Conservation (phyloP, 1,140 invertebrate species). For the Arion vulgaris region DNA sequence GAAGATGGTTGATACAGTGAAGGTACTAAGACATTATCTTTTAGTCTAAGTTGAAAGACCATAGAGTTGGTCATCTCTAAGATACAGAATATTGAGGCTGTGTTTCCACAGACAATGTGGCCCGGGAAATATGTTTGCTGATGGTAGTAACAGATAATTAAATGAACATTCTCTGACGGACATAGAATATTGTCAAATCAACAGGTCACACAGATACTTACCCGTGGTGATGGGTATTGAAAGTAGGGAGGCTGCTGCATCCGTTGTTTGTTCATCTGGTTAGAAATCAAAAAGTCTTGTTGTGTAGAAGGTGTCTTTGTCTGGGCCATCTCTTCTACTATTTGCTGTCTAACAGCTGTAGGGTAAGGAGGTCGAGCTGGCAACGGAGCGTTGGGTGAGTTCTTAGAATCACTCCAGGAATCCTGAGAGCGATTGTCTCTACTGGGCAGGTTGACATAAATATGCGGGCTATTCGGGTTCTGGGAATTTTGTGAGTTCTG, state of each 20-base stretch:
- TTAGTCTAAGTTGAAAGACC: no score
- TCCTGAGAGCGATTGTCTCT: conserved; percentile 22
- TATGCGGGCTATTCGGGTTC: conserved; percentile 40
- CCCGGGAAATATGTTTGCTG: no score
- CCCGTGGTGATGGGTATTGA: conserved; percentile 59
- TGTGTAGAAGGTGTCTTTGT: conserved; percentile 58
- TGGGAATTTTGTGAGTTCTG: background rate
- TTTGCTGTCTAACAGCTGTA: conserved; percentile 51
- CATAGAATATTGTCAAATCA: no score
- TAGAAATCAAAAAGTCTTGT: conserved; percentile 52
- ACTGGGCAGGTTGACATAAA: conserved; percentile 55
- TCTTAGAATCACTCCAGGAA: background rate
- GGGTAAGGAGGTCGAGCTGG: conserved; percentile 61
- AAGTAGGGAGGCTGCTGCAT: conserved; percentile 58
- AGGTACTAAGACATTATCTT: no score
- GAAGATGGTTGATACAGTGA: no score
- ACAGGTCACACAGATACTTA: conserved; percentile 32
- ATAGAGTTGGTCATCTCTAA: no score
- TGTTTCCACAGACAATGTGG: no score
- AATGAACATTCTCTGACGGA: no score
- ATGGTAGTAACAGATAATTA: no score
- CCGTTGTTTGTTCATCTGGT: conserved; percentile 48
- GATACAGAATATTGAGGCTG: no score
- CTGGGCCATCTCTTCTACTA: conserved; percentile 60
- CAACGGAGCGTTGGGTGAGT: conserved; percentile 33